A percentile compares a stretch with the other conserved stretches of the same genome.
phyloP scores from a whole-genome alignment of 2,888 invertebrate genomes.

The Hyalella azteca region DNA sequence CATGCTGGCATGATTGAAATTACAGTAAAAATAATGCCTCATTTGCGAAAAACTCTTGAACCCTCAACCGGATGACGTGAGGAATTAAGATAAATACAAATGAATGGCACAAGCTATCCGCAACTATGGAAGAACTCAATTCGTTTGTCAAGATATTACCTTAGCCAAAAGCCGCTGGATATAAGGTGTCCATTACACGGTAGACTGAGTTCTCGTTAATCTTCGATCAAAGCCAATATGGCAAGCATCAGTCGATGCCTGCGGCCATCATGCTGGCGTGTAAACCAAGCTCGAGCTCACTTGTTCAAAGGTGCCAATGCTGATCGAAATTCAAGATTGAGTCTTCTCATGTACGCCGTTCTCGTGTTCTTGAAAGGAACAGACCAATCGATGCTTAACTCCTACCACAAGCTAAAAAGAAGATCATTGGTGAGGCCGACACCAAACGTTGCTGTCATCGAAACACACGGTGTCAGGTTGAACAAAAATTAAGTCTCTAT shows the following conservation, averaged over 20 bases:
- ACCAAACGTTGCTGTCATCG: background rate
- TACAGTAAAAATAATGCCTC: no score
- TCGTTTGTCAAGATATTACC: no score
- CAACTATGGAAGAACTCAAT: no score
- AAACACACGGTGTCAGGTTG: background rate
- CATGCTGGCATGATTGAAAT: no score
- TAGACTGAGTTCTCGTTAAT: slow-evolving; percentile 9
- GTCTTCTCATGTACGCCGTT: slow-evolving; percentile 19
- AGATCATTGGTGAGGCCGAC: slow-evolving; percentile 9
- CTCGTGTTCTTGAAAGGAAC: slow-evolving; percentile 5
- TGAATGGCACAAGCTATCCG: no score
- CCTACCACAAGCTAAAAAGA: background rate
- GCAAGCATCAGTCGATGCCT: background rate
- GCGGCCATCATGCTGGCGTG: background rate
- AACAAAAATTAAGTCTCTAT: background rate
- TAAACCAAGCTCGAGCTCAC: slow-evolving; percentile 8
- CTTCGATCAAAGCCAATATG: slow-evolving; percentile 21
- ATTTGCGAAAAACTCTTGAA: no score
- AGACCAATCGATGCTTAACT: background rate
- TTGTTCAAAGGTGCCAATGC: slow-evolving; percentile 17
- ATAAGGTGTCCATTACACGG: slow-evolving; percentile 3
- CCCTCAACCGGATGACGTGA: no score
- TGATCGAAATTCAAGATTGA: slow-evolving; percentile 17
- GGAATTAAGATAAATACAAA: no score
- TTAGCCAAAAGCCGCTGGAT: no score